Base-by-base conservation (phyloP, 2,888 invertebrate genomes). In the Rhingia campestris region DNA sequence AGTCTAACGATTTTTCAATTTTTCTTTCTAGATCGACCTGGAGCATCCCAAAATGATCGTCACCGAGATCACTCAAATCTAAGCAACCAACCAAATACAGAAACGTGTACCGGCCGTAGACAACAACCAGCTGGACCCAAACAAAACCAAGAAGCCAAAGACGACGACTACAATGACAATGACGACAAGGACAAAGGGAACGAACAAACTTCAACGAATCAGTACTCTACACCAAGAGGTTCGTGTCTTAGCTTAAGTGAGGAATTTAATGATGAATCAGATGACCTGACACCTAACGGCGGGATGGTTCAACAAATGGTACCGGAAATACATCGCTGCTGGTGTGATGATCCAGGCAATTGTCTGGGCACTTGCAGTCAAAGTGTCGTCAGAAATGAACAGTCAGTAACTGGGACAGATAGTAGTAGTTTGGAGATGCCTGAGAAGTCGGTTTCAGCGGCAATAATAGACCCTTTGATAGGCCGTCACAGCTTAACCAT, bases 41-140 rank as follows among this genome's bases (percentile, higher is more conserved):
- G 69, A 75, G 6, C 69, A 80, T 22, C 88, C 88, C 67, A 88
- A 86, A 84, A 86, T 88, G 77, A 87, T 88, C 67, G 82, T 88
- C 5, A 87, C 88, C 72, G 86, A 88, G 63, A 88, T 88, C 69
- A 88, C 88, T 22, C 87, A 87, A 81, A 89, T 88, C 43, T 88
- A 88, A 87, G 56, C 56, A 58, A 66, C 45, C 37, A 61, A 84
- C 70, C 73, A 72, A 73, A 67, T 54, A 86, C 30, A 32, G 45
- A 77, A 58, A 67, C 73, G 53, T 51, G 47, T 61, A 43, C 76
- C 64, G 56, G 64, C 49, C 51, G 4, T 49, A 14, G 9, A 56
- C 54, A 14, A 61, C 59, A 66, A 75, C 53, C 67, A 43, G 49
- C 64, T 63, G 63, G 47, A 63, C 63, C 43, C 6, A 41, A 14